Evolutionary conservation across 2,888 invertebrate species (phyloP), one percentile per base, ranked within the genome.

Genomic region (Romanomermis culicivorax): DNA sequence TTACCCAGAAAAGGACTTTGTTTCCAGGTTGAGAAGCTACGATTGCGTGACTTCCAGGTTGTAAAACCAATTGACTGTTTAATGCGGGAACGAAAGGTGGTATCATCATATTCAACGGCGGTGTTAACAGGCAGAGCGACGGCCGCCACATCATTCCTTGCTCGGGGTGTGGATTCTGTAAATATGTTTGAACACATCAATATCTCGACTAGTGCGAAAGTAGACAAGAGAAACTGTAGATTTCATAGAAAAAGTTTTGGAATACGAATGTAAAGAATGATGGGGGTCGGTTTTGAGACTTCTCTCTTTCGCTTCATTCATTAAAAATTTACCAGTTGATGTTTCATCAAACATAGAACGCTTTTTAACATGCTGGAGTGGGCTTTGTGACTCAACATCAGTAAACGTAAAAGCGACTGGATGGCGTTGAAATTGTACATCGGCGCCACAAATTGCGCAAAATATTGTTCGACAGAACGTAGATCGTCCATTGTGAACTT

Each of bases 281-380:
- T n/a, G n/a, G n/a, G n/a, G n/a, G n/a, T n/a, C n/a, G n/a, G n/a
- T n/a, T n/a, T n/a, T n/a, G n/a, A n/a, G n/a, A n/a, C n/a, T n/a
- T n/a, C n/a, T n/a, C n/a, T n/a, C n/a, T n/a, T n/a, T n/a, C n/a
- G n/a, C n/a, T n/a, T n/a, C n/a, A n/a, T n/a, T n/a, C n/a, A n/a
- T n/a, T n/a, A n/a, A n/a, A n/a, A n/a, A n/a, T 36, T 29, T 36
- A 51, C 51, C 36, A 51, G 51, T 36, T 51, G 30, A 29, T 51
- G 29, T n/a, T 24, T 29, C 36, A 51, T 30, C 51, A 51, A 29
- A 4, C 7, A n/a, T 3, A 51, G n/a, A 2, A 51, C n/a, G 20
- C 20, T 24, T 51, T 51, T 51, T 2, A 30, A 23, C 51, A 30
- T 24, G 2, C 30, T 23, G 20, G 29, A 17, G 20, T 49, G 26